phyloP scores from a whole-genome alignment of 2,797 vertebrate genomes.

The Phoeniculus purpureus region DNA sequence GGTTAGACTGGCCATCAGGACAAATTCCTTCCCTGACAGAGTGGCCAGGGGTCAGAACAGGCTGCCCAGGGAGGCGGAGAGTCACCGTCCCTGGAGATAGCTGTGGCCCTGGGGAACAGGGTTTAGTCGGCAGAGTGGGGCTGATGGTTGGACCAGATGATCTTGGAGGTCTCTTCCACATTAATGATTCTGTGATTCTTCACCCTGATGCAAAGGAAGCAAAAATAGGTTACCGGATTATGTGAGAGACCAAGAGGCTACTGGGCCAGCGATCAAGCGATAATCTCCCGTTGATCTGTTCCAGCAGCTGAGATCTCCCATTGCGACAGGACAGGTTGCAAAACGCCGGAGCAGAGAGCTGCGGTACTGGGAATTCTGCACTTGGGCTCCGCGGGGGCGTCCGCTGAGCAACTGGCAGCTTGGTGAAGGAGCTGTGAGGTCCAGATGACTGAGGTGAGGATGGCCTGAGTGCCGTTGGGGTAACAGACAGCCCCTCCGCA shows the following conservation, averaged over 20 bases:
- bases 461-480: not conserved
- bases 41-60: no score
- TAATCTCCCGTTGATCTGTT: not conserved
- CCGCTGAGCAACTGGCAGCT: not conserved
- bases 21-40: no score
- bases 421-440: no score
- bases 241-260: not conserved
- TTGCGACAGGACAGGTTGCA: not conserved
- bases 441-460: not conserved
- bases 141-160: no score
- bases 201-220: not conserved
- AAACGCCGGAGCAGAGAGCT: not conserved
- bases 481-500: not conserved
- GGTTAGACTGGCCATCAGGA: no score
- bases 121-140: no score
- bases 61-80: no score
- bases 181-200: not conserved
- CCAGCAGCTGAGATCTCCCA: not conserved
- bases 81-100: no score
- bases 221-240: not conserved
- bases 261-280: not conserved
- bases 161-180: no score
- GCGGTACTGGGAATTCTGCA: not conserved
- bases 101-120: no score
- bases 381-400: not conserved